A percentile compares a stretch with the other conserved stretches of the same genome.
These are phyloP conservation scores for Plestiodon gilberti DNA, from an alignment of 2,113 vertebrate species.

Conservation along the genomic window DNA sequence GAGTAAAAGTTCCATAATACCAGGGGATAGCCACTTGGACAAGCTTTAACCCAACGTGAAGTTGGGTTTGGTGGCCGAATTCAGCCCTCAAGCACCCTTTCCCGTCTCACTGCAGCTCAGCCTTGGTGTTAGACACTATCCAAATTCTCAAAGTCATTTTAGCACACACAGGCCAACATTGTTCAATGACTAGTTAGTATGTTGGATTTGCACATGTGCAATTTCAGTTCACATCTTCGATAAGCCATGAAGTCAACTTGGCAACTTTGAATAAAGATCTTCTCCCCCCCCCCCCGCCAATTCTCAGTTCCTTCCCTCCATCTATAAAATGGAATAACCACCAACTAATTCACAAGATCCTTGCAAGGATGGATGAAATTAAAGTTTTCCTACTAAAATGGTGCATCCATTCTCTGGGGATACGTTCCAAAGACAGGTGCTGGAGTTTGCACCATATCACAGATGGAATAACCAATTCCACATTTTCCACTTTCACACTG, in stretches of 20 bases:
- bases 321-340: too few relatives aligned
- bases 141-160: not conserved
- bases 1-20: not conserved
- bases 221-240: not conserved
- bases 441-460: too few relatives aligned
- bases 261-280: not conserved
- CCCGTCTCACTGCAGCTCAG: not conserved
- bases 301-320: too few relatives aligned
- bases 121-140: not conserved
- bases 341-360: too few relatives aligned
- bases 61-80: not conserved
- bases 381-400: too few relatives aligned
- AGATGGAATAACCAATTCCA: not conserved
- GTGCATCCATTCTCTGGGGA: too few relatives aligned
- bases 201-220: not conserved
- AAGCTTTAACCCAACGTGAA: not conserved
- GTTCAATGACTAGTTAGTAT: not conserved
- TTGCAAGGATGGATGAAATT: too few relatives aligned
- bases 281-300: too few relatives aligned
- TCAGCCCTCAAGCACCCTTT: not conserved
- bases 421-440: too few relatives aligned
- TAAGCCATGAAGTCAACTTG: not conserved
- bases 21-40: too few relatives aligned
- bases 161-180: not conserved
- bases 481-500: not conserved